Base-by-base conservation (phyloP, 2,888 invertebrate species). In the Rotaria sp. region DNA sequence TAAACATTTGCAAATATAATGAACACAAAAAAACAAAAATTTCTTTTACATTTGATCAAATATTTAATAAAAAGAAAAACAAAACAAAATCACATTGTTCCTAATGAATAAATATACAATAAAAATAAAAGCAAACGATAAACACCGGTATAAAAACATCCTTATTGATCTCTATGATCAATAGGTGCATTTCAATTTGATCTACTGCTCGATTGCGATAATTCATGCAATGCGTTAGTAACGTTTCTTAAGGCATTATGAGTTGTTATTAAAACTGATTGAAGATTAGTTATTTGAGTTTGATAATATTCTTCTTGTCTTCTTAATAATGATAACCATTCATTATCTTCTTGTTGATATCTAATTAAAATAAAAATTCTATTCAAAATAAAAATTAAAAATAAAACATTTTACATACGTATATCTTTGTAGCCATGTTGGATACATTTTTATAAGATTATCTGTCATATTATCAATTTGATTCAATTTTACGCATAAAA, bases 401-500 rank as follows among this genome's bases (percentile, higher is more conserved):
- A n/a, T n/a, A n/a, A n/a, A 55, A 55, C 26, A n/a, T 59, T n/a
- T 35, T 67, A n/a, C 80, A 45, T 45, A 80, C 80, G 45, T 15
- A 10, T 45, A 26, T 80, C 21, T 26, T 15, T 45, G 45, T 4
- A 80, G 11, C 45, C 45, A 80, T 26, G 45, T 0, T 24, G 80
- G 80, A 80, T 80, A 80, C n/a, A 10, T 45, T 80, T 80, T 26
- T n/a, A 80, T 26, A 45, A 80, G 45, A 4, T 45, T 45, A 26
- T 80, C 80, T 1, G 80, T 45, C 45, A 80, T 80, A 45, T 26
- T 26, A 80, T 80, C 80, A 45, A 80, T 80, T 45, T 80, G 80
- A 41, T 80, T 80, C 26, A 80, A 80, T 80, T 80, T 80, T 11
- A 80, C 4, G 45, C 80, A 80, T 80, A 80, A 45, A 80, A 80